A percentile compares a stretch with the other conserved stretches of the same genome.
phyloP scores from a whole-genome alignment of 2,797 vertebrate species.

The Taeniopygia guttata region DNA sequence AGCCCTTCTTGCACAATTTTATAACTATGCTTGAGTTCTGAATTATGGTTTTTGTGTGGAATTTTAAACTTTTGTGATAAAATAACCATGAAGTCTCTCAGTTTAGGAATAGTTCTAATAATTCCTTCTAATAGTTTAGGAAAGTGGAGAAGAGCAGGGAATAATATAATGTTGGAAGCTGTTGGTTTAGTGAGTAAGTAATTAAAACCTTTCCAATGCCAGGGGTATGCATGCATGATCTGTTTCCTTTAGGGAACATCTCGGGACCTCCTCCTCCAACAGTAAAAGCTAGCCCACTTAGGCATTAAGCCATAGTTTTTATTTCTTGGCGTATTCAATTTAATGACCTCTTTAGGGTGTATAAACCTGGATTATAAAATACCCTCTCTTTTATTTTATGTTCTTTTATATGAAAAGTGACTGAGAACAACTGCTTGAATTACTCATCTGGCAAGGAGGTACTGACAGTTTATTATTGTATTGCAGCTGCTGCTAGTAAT shows the following conservation, averaged over 20 bases:
- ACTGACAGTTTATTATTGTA: not conserved
- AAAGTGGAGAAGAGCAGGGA: not conserved
- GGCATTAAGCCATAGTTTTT: not conserved
- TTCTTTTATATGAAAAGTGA: not conserved
- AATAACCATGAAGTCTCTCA: not conserved
- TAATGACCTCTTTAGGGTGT: not conserved
- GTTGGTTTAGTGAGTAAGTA: not conserved
- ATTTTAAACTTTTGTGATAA: not conserved
- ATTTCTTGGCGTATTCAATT: not conserved
- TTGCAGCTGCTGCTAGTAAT: not conserved
- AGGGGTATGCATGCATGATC: accelerated
- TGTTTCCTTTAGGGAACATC: not conserved
- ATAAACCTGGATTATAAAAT: not conserved
- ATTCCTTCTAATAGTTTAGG: not conserved
- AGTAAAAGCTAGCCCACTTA: not conserved
- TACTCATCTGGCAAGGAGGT: not conserved
- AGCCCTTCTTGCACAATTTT: not conserved
- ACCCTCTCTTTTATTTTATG: not conserved
- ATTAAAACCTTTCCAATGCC: not conserved
- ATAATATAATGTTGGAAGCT: not conserved
- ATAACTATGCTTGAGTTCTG: not conserved
- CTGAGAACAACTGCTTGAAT: not conserved
- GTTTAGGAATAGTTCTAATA: not conserved
- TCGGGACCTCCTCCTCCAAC: not conserved
- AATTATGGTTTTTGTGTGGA: not conserved